These are phyloP conservation scores for Rana temporaria DNA, from an alignment of 2,113 vertebrate genomes.

Conservation along the genomic window DNA sequence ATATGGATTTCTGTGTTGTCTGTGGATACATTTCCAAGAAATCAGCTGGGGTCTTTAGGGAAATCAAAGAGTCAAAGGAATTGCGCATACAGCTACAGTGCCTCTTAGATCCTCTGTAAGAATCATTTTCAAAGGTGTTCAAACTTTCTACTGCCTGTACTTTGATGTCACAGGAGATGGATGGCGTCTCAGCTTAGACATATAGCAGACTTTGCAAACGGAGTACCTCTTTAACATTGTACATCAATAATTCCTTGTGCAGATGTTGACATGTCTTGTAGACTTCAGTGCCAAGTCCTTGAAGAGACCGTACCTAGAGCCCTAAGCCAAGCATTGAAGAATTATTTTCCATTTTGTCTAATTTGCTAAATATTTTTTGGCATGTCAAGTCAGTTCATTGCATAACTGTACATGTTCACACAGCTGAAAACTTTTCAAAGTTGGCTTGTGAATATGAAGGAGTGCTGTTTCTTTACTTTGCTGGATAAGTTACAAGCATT, in stretches of 20 bases:
- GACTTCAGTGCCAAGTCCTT: constrained; percentile 42
- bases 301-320: constrained; percentile 9
- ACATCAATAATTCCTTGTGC: constrained; percentile 50
- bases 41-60: constrained; percentile 51
- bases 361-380: constrained; percentile 39
- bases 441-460: neutral
- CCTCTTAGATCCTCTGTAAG: constrained; percentile 45
- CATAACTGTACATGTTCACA: constrained; percentile 20
- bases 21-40: constrained; percentile 21
- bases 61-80: constrained; percentile 55
- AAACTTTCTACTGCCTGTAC: constrained; percentile 47
- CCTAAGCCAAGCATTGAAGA: constrained; percentile 34
- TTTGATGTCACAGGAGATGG: constrained; percentile 15
- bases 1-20: constrained; percentile 19
- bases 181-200: neutral
- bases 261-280: constrained; percentile 19
- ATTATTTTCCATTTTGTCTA: constrained; percentile 33
- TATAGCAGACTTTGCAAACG: constrained; percentile 6
- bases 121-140: constrained; percentile 56
- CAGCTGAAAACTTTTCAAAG: constrained; percentile 2
- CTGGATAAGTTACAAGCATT: neutral
- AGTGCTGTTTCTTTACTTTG: neutral
- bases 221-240: neutral
- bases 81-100: constrained; percentile 2
- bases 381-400: constrained; percentile 27